phyloP scores from a whole-genome alignment of 2,113 vertebrate genomes.

The Chlorodrepanis virens region DNA sequence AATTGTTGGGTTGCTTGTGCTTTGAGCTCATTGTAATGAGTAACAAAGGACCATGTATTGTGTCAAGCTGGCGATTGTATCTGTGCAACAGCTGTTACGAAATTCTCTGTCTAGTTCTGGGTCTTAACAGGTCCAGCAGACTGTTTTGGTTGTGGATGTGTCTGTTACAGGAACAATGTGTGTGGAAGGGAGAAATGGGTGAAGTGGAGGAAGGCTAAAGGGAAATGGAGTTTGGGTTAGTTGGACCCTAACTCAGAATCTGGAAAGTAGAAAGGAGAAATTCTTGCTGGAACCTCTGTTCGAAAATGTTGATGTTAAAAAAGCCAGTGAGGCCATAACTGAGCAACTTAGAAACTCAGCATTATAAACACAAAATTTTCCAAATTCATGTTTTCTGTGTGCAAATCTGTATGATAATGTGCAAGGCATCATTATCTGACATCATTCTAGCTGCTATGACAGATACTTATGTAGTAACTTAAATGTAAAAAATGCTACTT shows the following conservation, averaged over 20 bases:
- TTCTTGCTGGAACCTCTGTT: background rate
- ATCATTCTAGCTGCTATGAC: background rate
- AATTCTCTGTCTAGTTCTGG: background rate
- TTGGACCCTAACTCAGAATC: background rate
- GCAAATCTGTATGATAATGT: background rate
- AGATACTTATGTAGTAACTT: background rate
- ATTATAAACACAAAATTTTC: background rate
- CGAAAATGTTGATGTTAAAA: background rate
- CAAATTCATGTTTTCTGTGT: background rate
- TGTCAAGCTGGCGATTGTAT: background rate
- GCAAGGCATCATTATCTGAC: background rate
- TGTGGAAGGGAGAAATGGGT: background rate
- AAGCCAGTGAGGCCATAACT: background rate
- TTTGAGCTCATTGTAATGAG: background rate
- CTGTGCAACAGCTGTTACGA: background rate
- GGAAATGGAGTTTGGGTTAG: background rate
- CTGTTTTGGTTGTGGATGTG: background rate
- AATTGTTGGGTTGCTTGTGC: background rate
- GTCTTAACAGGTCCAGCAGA: background rate
- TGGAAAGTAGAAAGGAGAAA: background rate
- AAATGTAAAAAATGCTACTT: background rate
- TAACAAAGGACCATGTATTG: background rate
- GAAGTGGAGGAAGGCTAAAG: background rate
- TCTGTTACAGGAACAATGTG: background rate
- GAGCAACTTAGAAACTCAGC: background rate